These are phyloP conservation scores for Lepilemur septentrionalis DNA, from an alignment of 2,797 vertebrate species.

Conservation along the genomic window DNA sequence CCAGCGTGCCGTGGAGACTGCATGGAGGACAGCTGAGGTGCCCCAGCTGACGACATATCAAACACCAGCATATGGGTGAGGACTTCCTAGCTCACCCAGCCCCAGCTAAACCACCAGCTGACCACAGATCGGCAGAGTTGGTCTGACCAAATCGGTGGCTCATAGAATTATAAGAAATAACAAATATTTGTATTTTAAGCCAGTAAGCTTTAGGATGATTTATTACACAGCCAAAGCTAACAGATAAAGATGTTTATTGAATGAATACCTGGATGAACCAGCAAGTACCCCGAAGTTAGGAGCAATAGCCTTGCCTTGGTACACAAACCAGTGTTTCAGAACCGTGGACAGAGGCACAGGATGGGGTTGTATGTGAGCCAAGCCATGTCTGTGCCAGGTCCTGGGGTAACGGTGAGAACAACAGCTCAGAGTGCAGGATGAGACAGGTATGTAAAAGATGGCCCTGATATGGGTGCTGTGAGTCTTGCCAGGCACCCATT, in stretches of 20 bases:
- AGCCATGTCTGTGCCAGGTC: fast-evolving
- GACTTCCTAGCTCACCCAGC: background rate
- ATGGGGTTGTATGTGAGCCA: fast-evolving
- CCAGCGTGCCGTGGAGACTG: background rate
- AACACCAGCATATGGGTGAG: background rate
- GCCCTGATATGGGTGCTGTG: background rate
- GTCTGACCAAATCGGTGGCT: background rate
- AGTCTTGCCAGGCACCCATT: background rate
- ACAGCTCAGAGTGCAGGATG: background rate
- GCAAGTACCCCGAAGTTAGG: background rate
- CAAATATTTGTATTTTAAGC: background rate
- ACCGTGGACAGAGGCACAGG: conserved; percentile 63
- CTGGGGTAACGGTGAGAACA: background rate
- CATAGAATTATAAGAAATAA: background rate
- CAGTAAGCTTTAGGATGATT: background rate
- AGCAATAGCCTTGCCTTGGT: background rate
- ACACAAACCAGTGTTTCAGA: conserved; percentile 13
- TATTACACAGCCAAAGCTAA: background rate
- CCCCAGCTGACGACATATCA: background rate
- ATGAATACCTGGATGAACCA: background rate
- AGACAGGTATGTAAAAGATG: background rate
- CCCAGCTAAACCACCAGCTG: background rate
- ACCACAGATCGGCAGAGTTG: background rate
- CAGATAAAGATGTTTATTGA: background rate
- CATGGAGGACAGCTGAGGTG: background rate